These are phyloP conservation scores for Masnerella sp. DNA, from an alignment of 2,888 invertebrate genomes.

Conservation along the genomic window DNA sequence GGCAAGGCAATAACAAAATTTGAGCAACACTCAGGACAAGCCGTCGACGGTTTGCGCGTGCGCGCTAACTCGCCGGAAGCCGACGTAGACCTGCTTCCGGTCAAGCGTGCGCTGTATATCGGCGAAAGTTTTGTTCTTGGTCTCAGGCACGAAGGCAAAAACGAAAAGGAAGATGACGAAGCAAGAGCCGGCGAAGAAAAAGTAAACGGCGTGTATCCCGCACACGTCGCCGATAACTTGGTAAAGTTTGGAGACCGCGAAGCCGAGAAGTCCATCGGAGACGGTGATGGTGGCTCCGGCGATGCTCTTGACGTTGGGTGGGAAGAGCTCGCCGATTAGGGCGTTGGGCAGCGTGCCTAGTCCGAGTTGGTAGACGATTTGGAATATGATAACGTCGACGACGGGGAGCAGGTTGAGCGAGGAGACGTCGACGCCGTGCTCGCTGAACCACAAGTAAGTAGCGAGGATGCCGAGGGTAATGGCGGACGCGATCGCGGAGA, in stretches of 20 bases:
- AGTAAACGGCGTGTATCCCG: slow-evolving; percentile 67
- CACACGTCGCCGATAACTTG: slow-evolving; percentile 67
- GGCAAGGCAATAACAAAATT: slow-evolving; percentile 8
- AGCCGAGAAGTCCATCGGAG: slow-evolving; percentile 73
- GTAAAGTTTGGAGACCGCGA: slow-evolving; percentile 72
- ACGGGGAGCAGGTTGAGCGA: slow-evolving; percentile 70
- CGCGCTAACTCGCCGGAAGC: neutral
- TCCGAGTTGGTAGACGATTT: slow-evolving; percentile 72
- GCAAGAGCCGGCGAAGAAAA: slow-evolving; percentile 71
- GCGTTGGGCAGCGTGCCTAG: slow-evolving; percentile 74
- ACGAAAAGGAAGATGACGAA: slow-evolving; percentile 71
- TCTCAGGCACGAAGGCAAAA: slow-evolving; percentile 71
- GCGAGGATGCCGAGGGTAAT: slow-evolving; percentile 69
- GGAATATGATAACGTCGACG: slow-evolving; percentile 71
- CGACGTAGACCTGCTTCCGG: slow-evolving; percentile 12
- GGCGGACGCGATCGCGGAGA: slow-evolving; percentile 76
- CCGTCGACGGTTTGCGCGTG: neutral
- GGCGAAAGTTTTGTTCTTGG: slow-evolving; percentile 72
- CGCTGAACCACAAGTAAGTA: slow-evolving; percentile 66
- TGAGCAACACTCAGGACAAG: slow-evolving; percentile 56
- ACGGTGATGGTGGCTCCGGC: slow-evolving; percentile 72
- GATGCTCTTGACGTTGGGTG: slow-evolving; percentile 72
- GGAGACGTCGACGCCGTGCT: slow-evolving; percentile 63
- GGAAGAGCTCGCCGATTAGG: slow-evolving; percentile 73
- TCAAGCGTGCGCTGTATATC: slow-evolving; percentile 71